These are phyloP conservation scores for Cyprinodon variegatus DNA, from an alignment of 2,113 vertebrate species.

Conservation along the genomic window DNA sequence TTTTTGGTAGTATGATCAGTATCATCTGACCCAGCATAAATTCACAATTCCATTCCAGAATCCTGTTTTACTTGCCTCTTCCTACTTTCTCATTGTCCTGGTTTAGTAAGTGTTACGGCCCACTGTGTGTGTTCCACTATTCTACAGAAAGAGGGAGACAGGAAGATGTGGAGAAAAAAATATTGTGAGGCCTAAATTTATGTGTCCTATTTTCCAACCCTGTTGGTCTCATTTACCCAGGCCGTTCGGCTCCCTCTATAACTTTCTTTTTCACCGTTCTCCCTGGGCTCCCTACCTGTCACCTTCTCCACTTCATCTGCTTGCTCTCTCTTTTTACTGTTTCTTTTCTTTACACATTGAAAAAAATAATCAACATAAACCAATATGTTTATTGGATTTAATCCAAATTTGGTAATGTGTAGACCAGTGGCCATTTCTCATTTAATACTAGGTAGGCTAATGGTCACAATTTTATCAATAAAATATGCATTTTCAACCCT, in stretches of 20 bases:
- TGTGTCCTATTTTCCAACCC: constrained; percentile 78
- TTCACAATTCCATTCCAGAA: not conserved
- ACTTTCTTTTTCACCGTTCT: constrained; percentile 50
- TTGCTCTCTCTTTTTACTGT: not conserved
- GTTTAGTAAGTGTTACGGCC: constrained; percentile 72
- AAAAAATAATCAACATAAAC: not conserved
- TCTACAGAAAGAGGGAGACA: constrained; percentile 28
- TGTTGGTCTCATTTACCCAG: constrained; percentile 72
- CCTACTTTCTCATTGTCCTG: constrained; percentile 68
- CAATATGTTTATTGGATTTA: not conserved
- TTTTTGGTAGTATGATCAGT: not conserved
- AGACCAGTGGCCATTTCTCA: too few species aligned
- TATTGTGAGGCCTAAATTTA: constrained; percentile 74
- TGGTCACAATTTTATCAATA: too few species aligned
- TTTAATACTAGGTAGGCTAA: too few species aligned
- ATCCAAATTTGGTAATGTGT: not conserved
- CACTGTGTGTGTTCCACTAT: constrained; percentile 60
- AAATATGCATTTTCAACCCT: too few species aligned
- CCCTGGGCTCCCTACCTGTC: constrained; percentile 21
- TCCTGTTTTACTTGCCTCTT: constrained; percentile 1
- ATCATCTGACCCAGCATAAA: not conserved
- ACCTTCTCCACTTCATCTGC: constrained; percentile 8
- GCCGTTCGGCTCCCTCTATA: constrained; percentile 67
- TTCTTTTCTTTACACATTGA: not conserved
- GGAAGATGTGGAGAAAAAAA: constrained; percentile 42